Evolutionary conservation across 2,113 vertebrate genomes (phyloP), one percentile per base, ranked within the genome.

Genomic region (Coreoperca whiteheadi): DNA sequence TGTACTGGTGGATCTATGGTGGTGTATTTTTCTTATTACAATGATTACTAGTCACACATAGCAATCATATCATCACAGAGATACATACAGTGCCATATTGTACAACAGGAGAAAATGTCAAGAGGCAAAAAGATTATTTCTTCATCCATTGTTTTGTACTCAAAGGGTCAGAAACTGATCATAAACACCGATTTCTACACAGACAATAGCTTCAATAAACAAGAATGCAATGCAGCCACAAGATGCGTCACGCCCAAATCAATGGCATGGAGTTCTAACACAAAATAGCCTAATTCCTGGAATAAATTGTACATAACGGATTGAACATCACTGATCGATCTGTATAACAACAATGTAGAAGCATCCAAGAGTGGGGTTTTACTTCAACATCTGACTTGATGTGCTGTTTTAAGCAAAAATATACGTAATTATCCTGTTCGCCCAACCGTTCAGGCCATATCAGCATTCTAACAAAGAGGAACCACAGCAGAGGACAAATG

Each of bases 361-460:
- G 64, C 7, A 77, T 71, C 53, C 41, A 51, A 28, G 54, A 53
- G 20, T 48, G 11, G 11, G 30, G 43, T 56, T 69, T 70, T 20
- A 74, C 43, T 54, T 46, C 18, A 59, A 37, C 56, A 69, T 85
- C 54, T 37, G 77, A 64, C 48, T 74, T 66, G 69, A 85, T 88
- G 74, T 90, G 85, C 87, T 86, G 91, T 75, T 87, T 90, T 86
- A 87, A 82, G 87, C 89, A 79, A 63, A 93, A 93, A 90, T 74
- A 84, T 56, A 82, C 78, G 82, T 73, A 87, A 91, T 91, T 90
- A 89, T 87, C 79, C 70, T 86, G 86, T 81, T 85, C 63, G 37
- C 68, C 81, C 90, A 85, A 83, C 60, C 92, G 63, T 90, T 91
- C 66, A 86, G 56, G 68, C 84, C 67, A 53, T 56, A 90, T 87